These are phyloP conservation scores for Anneissia japonica DNA, from an alignment of 35 echinoderm and acorn worm species.

Conservation along the genomic window DNA sequence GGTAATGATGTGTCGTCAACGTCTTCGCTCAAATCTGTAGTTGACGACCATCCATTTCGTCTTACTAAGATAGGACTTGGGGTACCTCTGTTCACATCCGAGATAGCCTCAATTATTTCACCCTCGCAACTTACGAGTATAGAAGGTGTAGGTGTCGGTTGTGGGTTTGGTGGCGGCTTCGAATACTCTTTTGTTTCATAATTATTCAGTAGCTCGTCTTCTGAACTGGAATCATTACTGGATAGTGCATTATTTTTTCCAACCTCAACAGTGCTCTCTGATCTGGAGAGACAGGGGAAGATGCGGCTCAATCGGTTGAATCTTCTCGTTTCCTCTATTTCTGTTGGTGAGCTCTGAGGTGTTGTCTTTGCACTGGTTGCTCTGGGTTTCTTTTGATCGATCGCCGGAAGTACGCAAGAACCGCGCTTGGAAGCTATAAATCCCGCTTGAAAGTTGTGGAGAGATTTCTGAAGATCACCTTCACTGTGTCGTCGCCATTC, in stretches of 20 bases:
- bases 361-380: neutral
- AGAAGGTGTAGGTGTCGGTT: neutral
- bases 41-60: neutral
- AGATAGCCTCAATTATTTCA: neutral
- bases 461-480: neutral
- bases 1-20: neutral
- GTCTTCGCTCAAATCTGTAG: neutral
- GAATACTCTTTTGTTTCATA: no score
- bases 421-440: neutral
- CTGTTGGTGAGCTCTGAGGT: neutral
- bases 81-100: neutral
- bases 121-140: neutral
- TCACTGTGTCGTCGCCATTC: neutral
- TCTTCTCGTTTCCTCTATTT: neutral
- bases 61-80: neutral
- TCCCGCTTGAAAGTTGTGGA: neutral
- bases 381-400: neutral
- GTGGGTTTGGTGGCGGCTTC: neutral
- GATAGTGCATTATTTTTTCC: no score
- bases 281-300: no score
- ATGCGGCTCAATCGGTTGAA: no score
- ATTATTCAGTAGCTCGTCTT: neutral
- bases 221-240: neutral
- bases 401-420: neutral
- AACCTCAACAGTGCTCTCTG: no score